Conservation (phyloP, 2,888 invertebrate species). For the Heliconius hortense region DNA sequence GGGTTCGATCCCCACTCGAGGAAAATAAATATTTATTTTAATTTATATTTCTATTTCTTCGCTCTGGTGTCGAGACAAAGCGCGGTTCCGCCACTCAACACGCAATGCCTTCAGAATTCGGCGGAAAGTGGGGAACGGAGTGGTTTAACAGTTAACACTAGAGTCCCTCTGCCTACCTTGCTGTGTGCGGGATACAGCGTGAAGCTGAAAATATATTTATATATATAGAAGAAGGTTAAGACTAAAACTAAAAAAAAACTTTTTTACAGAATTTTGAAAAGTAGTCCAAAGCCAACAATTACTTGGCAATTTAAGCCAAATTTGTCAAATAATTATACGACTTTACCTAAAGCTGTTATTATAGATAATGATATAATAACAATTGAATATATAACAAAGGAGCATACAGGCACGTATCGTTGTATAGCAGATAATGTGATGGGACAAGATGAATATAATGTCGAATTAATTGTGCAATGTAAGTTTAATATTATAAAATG, state of each 20-base stretch:
- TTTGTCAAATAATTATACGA: slow-evolving; percentile 43
- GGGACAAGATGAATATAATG: slow-evolving; percentile 59
- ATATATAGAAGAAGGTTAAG: too few relatives aligned
- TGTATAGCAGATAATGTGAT: slow-evolving; percentile 65
- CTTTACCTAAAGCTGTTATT: slow-evolving; percentile 44
- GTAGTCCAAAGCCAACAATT: slow-evolving; percentile 62
- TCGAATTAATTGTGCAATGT: slow-evolving; percentile 65
- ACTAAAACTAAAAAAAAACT: background rate
- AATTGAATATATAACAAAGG: slow-evolving; percentile 53
- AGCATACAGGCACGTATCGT: slow-evolving; percentile 60
- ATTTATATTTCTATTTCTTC: too few relatives aligned
- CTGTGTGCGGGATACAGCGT: too few relatives aligned
- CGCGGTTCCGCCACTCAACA: too few relatives aligned
- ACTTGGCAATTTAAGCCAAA: slow-evolving; percentile 56
- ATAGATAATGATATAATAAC: slow-evolving; percentile 43
- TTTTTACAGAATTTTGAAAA: slow-evolving; percentile 57
- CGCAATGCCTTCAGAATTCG: too few relatives aligned
- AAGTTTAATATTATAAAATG: slow-evolving; percentile 46
- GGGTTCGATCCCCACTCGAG: too few relatives aligned
- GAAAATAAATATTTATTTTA: too few relatives aligned
- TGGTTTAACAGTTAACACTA: too few relatives aligned
- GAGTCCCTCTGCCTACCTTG: too few relatives aligned
- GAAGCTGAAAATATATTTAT: too few relatives aligned
- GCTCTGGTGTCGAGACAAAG: too few relatives aligned
- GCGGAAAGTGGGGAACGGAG: too few relatives aligned